Base-by-base conservation (phyloP, 2,797 vertebrate species). In the Sarcophilus harrisii region DNA sequence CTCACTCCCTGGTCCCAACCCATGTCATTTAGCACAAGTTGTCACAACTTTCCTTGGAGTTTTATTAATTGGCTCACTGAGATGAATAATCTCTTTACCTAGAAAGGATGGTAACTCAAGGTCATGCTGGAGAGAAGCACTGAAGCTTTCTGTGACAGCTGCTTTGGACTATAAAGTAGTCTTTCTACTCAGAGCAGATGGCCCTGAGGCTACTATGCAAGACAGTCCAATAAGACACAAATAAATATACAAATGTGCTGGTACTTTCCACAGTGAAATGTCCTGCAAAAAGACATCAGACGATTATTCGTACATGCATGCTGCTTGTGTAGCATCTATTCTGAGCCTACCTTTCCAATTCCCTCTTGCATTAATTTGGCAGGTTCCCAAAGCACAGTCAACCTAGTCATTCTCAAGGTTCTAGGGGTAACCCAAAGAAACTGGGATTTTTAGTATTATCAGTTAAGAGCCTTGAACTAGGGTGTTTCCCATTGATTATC, bases 31-130 rank as follows among this genome's bases (percentile, higher is more conserved):
- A 92, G 32, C 54, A 29, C 94, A 92, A 81, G 81, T 54, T 93
- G 91, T 93, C 81, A 32, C 38, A 90, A 90, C 58, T 18, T 57
- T 45, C 95, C 92, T 96, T 90, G 8, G 21, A 87, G 73, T 87
- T 87, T 87, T 95, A 96, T 97, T 97, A 94, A 96, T 93, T 96
- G 95, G 92, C 94, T 90, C 92, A 91, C 38, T 38, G 91, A 92
- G 94, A 94, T 60, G 93, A 94, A 97, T 94, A 32, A 57, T 96
- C 94, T 98, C 96, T 97, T 97, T 98, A 98, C 98, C 98, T 97
- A 98, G 98, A 98, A 98, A 98, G 54, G 58, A 58, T 98, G 98
- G 98, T 98, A 98, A 99, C 94, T 94, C 97, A 97, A 98, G 98
- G 98, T 98, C 98, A 98, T 0, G 0, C 95, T 95, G 96, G 95